phyloP scores from a whole-genome alignment of 2,797 vertebrate genomes.

The Silurus lanzhouensis region DNA sequence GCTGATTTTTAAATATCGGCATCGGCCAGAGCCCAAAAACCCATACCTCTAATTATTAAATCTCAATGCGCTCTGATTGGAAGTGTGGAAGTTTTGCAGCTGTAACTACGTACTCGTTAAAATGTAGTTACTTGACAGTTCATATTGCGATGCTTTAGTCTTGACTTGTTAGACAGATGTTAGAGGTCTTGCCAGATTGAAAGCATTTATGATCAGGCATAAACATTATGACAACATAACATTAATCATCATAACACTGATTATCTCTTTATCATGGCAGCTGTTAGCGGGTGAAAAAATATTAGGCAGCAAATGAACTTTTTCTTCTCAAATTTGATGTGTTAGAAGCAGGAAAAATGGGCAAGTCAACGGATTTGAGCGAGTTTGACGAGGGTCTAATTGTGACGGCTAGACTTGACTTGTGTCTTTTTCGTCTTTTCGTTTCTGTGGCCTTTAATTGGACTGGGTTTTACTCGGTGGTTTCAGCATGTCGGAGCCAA shows the following conservation, averaged over 20 bases:
- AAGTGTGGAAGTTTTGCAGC: neutral
- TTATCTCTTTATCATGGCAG: too few relatives aligned
- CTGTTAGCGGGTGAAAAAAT: too few relatives aligned
- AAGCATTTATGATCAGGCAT: neutral
- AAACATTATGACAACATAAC: too few relatives aligned
- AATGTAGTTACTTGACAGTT: neutral
- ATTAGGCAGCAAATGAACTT: too few relatives aligned
- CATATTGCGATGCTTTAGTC: neutral
- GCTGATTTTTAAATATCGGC: too few relatives aligned
- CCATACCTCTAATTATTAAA: neutral
- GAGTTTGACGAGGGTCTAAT: too few relatives aligned
- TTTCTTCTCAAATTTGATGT: too few relatives aligned
- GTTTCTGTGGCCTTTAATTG: neutral
- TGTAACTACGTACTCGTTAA: neutral
- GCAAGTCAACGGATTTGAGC: too few relatives aligned
- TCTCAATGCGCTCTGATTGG: neutral
- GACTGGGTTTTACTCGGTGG: neutral
- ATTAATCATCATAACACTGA: too few relatives aligned
- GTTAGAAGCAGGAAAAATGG: too few relatives aligned
- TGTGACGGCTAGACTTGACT: neutral
- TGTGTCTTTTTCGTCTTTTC: neutral
- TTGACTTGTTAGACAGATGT: neutral
- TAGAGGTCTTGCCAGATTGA: neutral
- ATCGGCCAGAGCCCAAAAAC: too few relatives aligned
- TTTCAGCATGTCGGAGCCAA: conserved; percentile 1